Conservation (phyloP, 2,113 vertebrate genomes). For the Erinaceus europaeus region DNA sequence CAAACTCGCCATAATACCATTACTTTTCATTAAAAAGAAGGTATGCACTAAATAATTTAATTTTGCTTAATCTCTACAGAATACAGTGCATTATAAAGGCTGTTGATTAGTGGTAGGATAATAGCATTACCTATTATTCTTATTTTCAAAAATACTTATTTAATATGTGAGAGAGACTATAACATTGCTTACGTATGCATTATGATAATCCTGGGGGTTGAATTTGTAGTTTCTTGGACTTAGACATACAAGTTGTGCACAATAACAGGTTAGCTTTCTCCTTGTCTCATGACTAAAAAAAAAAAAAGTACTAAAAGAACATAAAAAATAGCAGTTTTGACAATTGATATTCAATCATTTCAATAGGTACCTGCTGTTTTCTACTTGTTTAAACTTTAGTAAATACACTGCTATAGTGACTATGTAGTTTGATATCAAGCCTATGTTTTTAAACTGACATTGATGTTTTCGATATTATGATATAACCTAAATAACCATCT, state of each 20-base stretch:
- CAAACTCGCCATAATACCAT: not conserved
- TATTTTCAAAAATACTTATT: too few species aligned
- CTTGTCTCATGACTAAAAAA: too few species aligned
- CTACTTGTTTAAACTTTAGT: not conserved
- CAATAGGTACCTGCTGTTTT: not conserved
- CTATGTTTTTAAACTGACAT: not conserved
- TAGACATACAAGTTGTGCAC: too few species aligned
- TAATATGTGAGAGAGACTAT: too few species aligned
- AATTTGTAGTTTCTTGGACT: too few species aligned
- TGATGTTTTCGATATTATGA: not conserved
- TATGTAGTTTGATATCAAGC: not conserved
- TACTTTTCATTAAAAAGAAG: not conserved
- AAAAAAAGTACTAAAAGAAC: too few species aligned
- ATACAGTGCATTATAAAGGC: not conserved
- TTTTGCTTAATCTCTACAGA: not conserved
- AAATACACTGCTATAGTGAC: not conserved
- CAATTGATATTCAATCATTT: not conserved
- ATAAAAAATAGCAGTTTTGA: too few species aligned
- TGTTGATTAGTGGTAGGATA: not conserved
- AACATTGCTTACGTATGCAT: too few species aligned
- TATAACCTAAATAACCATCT: not conserved
- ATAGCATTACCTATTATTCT: not conserved
- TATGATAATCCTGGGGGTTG: too few species aligned
- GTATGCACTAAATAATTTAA: not conserved
- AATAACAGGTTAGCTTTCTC: too few species aligned